These are phyloP conservation scores for Stictonetta naevosa DNA, from an alignment of 2,113 vertebrate species.

Conservation along the genomic window DNA sequence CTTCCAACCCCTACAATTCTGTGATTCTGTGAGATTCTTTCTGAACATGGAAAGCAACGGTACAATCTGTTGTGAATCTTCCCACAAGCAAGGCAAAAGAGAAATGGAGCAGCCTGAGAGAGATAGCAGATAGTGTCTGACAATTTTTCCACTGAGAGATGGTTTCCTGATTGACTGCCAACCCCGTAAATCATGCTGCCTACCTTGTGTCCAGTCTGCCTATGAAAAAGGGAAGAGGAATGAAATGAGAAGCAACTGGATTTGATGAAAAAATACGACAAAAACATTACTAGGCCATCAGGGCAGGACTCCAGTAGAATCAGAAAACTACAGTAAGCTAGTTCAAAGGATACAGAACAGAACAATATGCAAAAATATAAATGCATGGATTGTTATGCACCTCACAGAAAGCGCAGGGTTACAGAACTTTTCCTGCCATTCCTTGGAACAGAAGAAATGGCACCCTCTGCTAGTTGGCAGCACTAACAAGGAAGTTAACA, in stretches of 20 bases:
- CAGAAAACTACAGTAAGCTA: not conserved
- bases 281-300: not conserved
- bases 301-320: not conserved
- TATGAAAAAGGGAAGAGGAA: not conserved
- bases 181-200: not conserved
- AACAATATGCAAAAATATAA: not conserved
- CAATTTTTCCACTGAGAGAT: not conserved
- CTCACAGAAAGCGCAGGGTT: not conserved
- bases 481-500: not conserved
- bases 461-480: not conserved
- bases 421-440: not conserved
- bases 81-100: not conserved
- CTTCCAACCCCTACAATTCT: no score
- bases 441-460: not conserved
- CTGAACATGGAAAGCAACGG: not conserved
- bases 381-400: not conserved
- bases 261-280: not conserved
- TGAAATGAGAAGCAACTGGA: not conserved
- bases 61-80: not conserved
- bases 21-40: not conserved
- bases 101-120: not conserved
- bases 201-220: not conserved
- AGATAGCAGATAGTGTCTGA: not conserved
- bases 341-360: not conserved
- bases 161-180: not conserved